Percentiles rank a stretch among this genome's conserved stretches.
Conservation (phyloP, 35 echinoderm and acorn worm species). For the Apostichopus californicus region DNA sequence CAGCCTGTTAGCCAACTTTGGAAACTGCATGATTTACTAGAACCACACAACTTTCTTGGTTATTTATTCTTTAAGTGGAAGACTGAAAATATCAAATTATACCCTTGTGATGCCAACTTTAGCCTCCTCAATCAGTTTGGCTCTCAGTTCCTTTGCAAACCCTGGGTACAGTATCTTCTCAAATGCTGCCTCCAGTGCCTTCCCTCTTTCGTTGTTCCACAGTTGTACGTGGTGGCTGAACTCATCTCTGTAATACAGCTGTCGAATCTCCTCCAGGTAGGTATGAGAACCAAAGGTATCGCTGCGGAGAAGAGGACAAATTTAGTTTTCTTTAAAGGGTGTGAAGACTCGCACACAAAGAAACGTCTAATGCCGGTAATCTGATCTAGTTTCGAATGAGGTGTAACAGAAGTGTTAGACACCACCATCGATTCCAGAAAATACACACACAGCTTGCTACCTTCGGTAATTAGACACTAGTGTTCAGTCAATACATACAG, state of each 20-base stretch:
- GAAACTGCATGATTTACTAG: too few relatives aligned
- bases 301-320: constrained; percentile 11
- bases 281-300: constrained; percentile 59
- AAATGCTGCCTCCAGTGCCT: constrained; percentile 81
- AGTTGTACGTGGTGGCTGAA: constrained; percentile 88
- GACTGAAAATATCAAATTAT: background rate
- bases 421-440: too few relatives aligned
- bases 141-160: constrained; percentile 83
- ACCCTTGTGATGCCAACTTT: constrained; percentile 92
- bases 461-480: too few relatives aligned
- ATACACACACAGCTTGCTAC: too few relatives aligned
- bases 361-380: background rate
- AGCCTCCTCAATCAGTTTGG: constrained; percentile 78
- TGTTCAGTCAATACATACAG: too few relatives aligned
- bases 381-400: too few relatives aligned
- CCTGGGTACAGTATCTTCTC: constrained; percentile 83
- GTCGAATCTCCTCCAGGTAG: constrained; percentile 96
- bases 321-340: background rate
- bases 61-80: too few relatives aligned
- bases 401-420: too few relatives aligned
- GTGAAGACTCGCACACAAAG: too few relatives aligned
- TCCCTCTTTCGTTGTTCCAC: constrained; percentile 84
- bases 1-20: too few relatives aligned
- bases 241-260: constrained; percentile 95
- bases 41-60: too few relatives aligned